Base-by-base conservation (phyloP, 2,888 invertebrate genomes). In the Seira ritae region DNA sequence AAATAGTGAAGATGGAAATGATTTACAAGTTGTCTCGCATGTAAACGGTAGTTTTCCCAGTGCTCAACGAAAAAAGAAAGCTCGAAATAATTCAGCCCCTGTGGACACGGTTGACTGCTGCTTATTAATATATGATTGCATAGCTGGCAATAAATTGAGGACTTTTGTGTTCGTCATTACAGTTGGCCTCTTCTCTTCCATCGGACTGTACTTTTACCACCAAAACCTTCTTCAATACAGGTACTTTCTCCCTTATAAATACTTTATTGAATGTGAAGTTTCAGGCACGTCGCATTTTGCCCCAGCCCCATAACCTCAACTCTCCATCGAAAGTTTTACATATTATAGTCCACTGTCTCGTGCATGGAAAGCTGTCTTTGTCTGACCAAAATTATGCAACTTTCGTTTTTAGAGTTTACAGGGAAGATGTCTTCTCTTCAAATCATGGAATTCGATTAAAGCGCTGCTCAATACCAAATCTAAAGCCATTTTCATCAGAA, bases 401-500 rank as follows among this genome's bases (percentile, higher is more conserved):
- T 65, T 37, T 69, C 10, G 17, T 31, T 17, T 31, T 17, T 8
- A 73, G 62, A 17, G 20, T 73, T 31, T 73, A 31, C 62, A 55
- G 62, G 62, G 68, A 55, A 15, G 80, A 73, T 12, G 73, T 80
- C 24, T 80, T 80, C 42, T 72, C 79, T 12, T 50, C 79, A 3
- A 23, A 67, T n/a, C 71, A 79, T 60, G 79, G 79, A n/a, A 80
- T 80, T 15, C 80, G 69, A 0, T 50, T 80, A 17, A 80, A 80
- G 37, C 80, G 73, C n/a, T 80, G 80, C 46, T 62, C 69, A 12
- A 37, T 85, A 12, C 85, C 85, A 17, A 67, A 69, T 1, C 67
- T 85, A 20, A 67, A 77, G 23, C 83, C 85, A 0, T 75, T 85
- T 71, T 65, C 85, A 0, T 60, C 73, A 8, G 80, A 85, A 37